Percentiles rank a stretch among this genome's conserved stretches.
phyloP scores from a whole-genome alignment of 2,113 vertebrate genomes.

The Brachirus orientalis region DNA sequence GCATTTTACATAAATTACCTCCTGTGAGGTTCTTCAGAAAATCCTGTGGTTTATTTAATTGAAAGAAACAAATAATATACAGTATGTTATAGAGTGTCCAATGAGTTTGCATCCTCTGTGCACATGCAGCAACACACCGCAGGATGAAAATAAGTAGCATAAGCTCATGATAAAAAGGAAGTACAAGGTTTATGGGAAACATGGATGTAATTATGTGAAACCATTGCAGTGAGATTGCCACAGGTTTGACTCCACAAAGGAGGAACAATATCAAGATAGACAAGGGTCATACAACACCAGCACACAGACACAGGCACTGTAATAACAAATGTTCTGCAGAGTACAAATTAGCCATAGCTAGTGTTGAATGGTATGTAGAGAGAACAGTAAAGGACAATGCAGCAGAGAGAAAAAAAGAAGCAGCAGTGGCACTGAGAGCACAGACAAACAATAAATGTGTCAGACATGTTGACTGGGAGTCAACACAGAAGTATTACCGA shows the following conservation, averaged over 20 bases:
- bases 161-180: not conserved
- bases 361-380: not conserved
- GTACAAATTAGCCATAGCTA: not conserved
- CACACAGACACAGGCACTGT: no score
- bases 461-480: not conserved
- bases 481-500: constrained; percentile 76
- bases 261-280: no score
- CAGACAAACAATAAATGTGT: not conserved
- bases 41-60: no score
- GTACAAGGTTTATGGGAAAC: not conserved
- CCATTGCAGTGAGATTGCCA: not conserved
- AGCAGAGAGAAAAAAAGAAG: not conserved
- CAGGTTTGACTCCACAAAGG: no score
- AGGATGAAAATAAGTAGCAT: not conserved
- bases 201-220: not conserved
- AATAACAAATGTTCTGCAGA: not conserved
- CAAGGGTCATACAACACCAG: not conserved
- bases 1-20: no score
- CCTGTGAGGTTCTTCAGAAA: no score
- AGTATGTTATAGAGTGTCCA: no score
- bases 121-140: no score
- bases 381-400: constrained; percentile 18
- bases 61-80: no score
- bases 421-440: not conserved
- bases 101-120: no score